phyloP scores from a whole-genome alignment of 2,797 vertebrate species.

The Fistularia commersonii region DNA sequence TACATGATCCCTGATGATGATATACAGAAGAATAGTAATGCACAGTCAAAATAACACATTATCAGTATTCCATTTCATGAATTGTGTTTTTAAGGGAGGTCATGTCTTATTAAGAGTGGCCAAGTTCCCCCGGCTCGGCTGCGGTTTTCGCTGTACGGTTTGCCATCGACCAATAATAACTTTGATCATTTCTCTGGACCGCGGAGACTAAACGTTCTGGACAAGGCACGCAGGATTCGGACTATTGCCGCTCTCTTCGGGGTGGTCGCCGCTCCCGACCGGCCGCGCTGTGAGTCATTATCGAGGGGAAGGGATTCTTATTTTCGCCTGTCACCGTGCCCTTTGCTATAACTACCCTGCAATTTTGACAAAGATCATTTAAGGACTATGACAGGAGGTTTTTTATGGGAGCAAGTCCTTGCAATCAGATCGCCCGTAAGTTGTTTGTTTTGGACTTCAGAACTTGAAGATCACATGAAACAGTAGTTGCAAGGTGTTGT shows the following conservation, averaged over 20 bases:
- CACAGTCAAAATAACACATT: too few species aligned
- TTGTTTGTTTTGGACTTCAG: constrained; percentile 62
- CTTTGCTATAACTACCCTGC: constrained; percentile 31
- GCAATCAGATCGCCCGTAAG: constrained; percentile 37
- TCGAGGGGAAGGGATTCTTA: constrained; percentile 38
- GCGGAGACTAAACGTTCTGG: constrained; percentile 20
- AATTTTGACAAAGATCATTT: constrained; percentile 21
- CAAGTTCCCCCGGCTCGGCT: too few species aligned
- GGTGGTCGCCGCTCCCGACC: constrained; percentile 51
- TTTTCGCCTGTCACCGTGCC: constrained; percentile 26
- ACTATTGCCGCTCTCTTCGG: constrained; percentile 33
- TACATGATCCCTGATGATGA: too few species aligned
- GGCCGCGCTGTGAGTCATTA: constrained; percentile 20
- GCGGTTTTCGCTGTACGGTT: neutral
- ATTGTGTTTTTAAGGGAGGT: too few species aligned
- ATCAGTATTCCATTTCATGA: too few species aligned
- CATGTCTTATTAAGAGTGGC: too few species aligned
- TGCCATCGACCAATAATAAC: constrained; percentile 20
- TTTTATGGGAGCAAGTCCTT: constrained; percentile 6
- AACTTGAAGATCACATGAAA: constrained; percentile 57
- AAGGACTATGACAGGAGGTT: constrained; percentile 14
- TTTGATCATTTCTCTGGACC: constrained; percentile 27
- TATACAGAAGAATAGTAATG: too few species aligned
- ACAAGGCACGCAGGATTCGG: constrained; percentile 7
- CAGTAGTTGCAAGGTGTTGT: constrained; percentile 57